Percentiles rank a stretch among this genome's conserved stretches.
phyloP scores from a whole-genome alignment of 2,113 vertebrate species.

The Xiphophorus hellerii region DNA sequence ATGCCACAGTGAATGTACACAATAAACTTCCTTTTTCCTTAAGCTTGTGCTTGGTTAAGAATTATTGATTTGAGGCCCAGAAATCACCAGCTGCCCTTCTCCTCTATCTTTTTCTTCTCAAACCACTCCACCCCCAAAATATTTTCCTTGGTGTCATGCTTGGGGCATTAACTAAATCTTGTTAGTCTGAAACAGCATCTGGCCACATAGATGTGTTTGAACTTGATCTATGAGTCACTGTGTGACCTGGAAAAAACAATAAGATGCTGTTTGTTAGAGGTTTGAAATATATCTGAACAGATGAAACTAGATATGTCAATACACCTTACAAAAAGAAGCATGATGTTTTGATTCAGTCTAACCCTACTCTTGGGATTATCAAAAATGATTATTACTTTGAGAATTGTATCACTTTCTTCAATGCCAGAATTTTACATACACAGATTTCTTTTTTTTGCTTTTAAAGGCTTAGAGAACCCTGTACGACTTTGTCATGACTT shows the following conservation, averaged over 20 bases:
- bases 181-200: slow-evolving; percentile 63
- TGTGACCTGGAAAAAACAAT: slow-evolving; percentile 10
- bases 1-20: slow-evolving; percentile 72
- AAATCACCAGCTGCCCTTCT: slow-evolving; percentile 61
- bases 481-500: background rate
- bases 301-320: background rate
- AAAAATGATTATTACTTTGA: background rate
- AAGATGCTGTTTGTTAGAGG: slow-evolving; percentile 6
- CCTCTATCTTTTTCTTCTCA: background rate
- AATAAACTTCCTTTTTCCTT: slow-evolving; percentile 68
- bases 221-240: slow-evolving; percentile 29
- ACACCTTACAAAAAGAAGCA: background rate
- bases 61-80: slow-evolving; percentile 71
- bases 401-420: background rate
- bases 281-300: background rate
- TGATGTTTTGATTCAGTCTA: background rate
- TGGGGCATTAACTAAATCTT: slow-evolving; percentile 72
- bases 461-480: too few species aligned
- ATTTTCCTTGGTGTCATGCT: slow-evolving; percentile 71
- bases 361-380: background rate
- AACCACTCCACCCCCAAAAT: slow-evolving; percentile 36
- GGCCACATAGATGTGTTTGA: slow-evolving; percentile 44
- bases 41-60: slow-evolving; percentile 54
- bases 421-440: background rate
- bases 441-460: too few species aligned